Conservation (phyloP, 2,797 vertebrate genomes). For the Chiloscyllium punctatum region DNA sequence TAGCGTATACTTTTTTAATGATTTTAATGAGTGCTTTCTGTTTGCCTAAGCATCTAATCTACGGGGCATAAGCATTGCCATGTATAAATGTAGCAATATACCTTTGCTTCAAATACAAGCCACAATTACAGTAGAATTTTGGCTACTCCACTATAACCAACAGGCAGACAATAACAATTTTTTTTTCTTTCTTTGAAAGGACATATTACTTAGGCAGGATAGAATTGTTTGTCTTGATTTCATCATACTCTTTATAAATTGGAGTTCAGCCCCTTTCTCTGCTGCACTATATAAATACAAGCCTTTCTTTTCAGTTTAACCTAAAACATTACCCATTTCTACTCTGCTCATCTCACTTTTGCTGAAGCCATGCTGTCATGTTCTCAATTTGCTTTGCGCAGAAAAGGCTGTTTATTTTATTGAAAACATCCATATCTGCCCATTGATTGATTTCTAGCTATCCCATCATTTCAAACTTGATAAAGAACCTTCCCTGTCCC, state of each 20-base stretch:
- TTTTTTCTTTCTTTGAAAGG: not conserved
- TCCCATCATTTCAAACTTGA: not conserved
- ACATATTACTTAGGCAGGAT: not conserved
- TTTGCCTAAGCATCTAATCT: not conserved
- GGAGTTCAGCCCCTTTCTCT: not conserved
- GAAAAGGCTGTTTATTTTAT: not conserved
- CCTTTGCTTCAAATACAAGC: not conserved
- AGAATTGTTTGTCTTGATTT: not conserved
- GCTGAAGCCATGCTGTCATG: not conserved
- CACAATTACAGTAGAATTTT: not conserved
- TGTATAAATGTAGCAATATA: not conserved
- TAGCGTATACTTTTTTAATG: not conserved
- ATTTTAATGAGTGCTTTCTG: not conserved
- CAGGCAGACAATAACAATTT: not conserved
- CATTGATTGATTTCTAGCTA: not conserved
- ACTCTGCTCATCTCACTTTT: not conserved
- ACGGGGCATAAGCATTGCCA: not conserved
- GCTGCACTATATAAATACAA: not conserved
- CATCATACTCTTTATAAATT: not conserved
- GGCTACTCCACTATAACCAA: not conserved
- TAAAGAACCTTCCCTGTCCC: not conserved
- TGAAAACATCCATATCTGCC: not conserved
- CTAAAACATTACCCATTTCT: not conserved
- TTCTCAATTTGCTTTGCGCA: not conserved
- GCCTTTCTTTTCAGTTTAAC: not conserved